Evolutionary conservation across 2,888 invertebrate genomes (phyloP).

Genomic region (Corbicula japonica): DNA sequence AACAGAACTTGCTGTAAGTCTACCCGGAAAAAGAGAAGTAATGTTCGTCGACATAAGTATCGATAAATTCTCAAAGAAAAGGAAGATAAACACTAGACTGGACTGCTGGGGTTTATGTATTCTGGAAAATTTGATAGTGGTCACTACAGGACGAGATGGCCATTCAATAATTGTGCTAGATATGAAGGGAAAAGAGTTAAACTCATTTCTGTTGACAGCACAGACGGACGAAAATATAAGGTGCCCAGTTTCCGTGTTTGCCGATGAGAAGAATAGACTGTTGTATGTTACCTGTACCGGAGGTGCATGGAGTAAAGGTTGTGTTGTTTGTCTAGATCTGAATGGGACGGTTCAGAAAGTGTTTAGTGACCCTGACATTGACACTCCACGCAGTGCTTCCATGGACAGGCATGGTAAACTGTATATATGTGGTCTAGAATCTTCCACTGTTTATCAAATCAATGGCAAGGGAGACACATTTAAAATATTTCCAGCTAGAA

Average conservation of each 20-base stretch:
- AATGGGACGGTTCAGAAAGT: conserved; percentile 39
- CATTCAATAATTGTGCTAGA: conserved; percentile 56
- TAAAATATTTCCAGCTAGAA: conserved; percentile 54
- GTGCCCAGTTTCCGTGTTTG: conserved; percentile 54
- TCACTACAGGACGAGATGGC: conserved; percentile 59
- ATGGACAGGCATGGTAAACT: conserved; percentile 59
- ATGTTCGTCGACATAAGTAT: conserved; percentile 33
- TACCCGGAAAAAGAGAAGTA: conserved; percentile 57
- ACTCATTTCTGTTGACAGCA: conserved; percentile 44
- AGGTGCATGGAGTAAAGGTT: conserved; percentile 65
- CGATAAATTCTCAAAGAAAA: conserved; percentile 23
- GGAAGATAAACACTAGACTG: conserved; percentile 47
- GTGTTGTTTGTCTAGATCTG: conserved; percentile 53
- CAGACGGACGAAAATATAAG: conserved; percentile 62
- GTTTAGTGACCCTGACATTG: conserved; percentile 58
- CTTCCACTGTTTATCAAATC: conserved; percentile 58
- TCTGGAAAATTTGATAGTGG: conserved; percentile 33
- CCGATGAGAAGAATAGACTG: conserved; percentile 36
- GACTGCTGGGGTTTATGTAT: conserved; percentile 62
- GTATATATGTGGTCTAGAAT: conserved; percentile 59
- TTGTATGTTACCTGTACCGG: conserved; percentile 61
- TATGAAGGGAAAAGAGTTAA: conserved; percentile 53
- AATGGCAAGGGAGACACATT: conserved; percentile 43
- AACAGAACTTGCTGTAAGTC: conserved; percentile 41
- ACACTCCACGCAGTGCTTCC: conserved; percentile 52